Conservation (phyloP, 35 echinoderm and acorn worm genomes). For the Ptychodera flava region DNA sequence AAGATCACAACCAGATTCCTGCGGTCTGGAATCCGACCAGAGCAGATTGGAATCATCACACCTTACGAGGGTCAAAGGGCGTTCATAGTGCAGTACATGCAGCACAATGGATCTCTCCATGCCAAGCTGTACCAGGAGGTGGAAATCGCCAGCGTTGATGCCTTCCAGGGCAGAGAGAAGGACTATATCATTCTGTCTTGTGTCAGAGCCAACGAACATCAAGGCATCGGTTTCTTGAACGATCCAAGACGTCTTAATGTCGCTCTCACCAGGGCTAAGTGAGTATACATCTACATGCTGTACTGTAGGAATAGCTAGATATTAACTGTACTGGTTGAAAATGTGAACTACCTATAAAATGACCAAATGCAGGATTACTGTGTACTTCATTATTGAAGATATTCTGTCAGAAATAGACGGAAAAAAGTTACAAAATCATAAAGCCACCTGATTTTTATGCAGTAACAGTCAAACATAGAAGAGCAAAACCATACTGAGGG, state of each 20-base stretch:
- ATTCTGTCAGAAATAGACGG: too few species aligned
- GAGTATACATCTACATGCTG: neutral
- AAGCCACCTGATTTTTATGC: too few species aligned
- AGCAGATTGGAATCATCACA: constrained; percentile 97
- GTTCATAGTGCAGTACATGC: constrained; percentile 97
- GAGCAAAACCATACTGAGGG: too few species aligned
- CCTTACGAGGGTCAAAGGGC: constrained; percentile 93
- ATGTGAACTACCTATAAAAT: too few species aligned
- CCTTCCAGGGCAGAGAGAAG: constrained; percentile 93
- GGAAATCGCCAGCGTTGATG: constrained; percentile 93
- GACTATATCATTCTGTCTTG: constrained; percentile 96
- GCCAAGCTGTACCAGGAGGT: constrained; percentile 97
- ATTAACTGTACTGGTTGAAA: too few species aligned
- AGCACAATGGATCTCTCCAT: constrained; percentile 93
- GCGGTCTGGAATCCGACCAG: constrained; percentile 80
- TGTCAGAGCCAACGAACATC: constrained; percentile 95
- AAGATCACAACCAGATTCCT: constrained; percentile 92
- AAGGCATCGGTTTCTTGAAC: constrained; percentile 95
- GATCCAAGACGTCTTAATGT: constrained; percentile 95
- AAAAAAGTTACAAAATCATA: too few species aligned
- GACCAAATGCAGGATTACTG: too few species aligned
- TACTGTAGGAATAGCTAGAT: neutral
- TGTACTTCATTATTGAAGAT: too few species aligned
- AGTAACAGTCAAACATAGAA: too few species aligned
- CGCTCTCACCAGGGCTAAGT: constrained; percentile 85